phyloP scores from a whole-genome alignment of 1,140 invertebrate species.

The Sycophila sp. region DNA sequence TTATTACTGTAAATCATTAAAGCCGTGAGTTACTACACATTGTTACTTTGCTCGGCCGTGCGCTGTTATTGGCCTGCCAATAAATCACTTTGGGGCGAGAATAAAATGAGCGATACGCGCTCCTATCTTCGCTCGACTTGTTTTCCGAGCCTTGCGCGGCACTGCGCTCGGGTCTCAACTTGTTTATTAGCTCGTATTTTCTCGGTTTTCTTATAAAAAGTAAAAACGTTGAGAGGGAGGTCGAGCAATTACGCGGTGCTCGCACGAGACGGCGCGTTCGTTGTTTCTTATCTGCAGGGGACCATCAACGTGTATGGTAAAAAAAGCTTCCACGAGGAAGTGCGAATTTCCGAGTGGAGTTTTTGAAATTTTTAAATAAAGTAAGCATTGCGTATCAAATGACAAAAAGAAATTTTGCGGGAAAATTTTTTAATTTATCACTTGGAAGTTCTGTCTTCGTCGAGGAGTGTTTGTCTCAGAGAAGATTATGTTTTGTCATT shows the following conservation, averaged over 20 bases:
- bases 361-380: conserved; percentile 18
- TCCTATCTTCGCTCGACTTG: conserved; percentile 20
- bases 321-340: conserved; percentile 32
- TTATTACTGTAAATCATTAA: conserved; percentile 63
- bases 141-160: conserved; percentile 19
- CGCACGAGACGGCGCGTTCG: neutral
- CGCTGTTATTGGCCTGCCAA: conserved; percentile 50
- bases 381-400: conserved; percentile 15
- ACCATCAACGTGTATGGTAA: neutral
- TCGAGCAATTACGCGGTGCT: conserved; percentile 5
- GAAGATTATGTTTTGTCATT: conserved; percentile 14
- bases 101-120: conserved; percentile 45
- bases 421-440: conserved; percentile 18
- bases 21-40: conserved; percentile 57
- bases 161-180: conserved; percentile 23
- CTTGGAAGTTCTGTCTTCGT: conserved; percentile 29
- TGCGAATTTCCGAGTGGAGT: conserved; percentile 34
- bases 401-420: conserved; percentile 6
- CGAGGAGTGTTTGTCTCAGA: conserved; percentile 27
- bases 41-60: conserved; percentile 46
- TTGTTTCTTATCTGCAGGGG: conserved; percentile 6
- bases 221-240: neutral
- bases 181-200: conserved; percentile 36
- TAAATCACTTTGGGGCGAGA: conserved; percentile 50
- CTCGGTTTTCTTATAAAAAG: conserved; percentile 11